phyloP scores from a whole-genome alignment of 2,888 invertebrate genomes.

The Fissipunctia ypsillon region DNA sequence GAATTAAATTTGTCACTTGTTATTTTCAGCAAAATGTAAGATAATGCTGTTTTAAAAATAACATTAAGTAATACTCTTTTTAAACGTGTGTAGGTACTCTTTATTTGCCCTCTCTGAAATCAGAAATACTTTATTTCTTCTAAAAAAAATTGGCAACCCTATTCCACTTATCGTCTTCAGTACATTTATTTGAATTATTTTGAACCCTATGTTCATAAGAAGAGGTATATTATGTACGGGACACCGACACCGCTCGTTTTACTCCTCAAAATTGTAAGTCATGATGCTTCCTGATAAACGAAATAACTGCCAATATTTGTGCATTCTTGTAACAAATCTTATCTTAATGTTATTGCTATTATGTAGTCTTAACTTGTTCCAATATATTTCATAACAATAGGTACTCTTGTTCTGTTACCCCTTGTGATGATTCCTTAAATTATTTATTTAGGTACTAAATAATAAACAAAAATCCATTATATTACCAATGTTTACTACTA shows the following conservation, averaged over 20 bases:
- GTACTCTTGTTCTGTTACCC: constrained; percentile 4
- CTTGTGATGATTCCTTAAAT: constrained; percentile 16
- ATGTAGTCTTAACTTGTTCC: constrained; percentile 65
- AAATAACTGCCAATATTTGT: constrained; percentile 41
- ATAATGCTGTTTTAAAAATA: background rate
- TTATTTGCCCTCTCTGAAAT: no score
- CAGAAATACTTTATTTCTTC: no score
- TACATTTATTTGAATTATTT: background rate
- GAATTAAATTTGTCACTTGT: background rate
- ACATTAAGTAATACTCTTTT: background rate
- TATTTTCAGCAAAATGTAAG: no score
- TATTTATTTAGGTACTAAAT: constrained; percentile 14
- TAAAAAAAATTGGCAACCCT: background rate
- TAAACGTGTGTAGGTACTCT: background rate
- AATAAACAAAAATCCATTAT: constrained; percentile 16
- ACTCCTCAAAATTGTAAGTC: background rate
- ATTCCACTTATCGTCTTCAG: background rate
- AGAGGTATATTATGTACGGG: background rate
- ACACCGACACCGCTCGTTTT: background rate
- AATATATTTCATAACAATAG: constrained; percentile 54
- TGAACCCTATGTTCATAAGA: background rate
- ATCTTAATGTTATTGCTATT: constrained; percentile 63
- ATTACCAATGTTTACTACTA: constrained; percentile 16
- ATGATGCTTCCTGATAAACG: constrained; percentile 12
- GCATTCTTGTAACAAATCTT: constrained; percentile 58